Evolutionary conservation across 53 echinoderm and acorn worm genomes (phyloP), one percentile per base, ranked within the genome.

Genomic region (Glandiceps talaboti): DNA sequence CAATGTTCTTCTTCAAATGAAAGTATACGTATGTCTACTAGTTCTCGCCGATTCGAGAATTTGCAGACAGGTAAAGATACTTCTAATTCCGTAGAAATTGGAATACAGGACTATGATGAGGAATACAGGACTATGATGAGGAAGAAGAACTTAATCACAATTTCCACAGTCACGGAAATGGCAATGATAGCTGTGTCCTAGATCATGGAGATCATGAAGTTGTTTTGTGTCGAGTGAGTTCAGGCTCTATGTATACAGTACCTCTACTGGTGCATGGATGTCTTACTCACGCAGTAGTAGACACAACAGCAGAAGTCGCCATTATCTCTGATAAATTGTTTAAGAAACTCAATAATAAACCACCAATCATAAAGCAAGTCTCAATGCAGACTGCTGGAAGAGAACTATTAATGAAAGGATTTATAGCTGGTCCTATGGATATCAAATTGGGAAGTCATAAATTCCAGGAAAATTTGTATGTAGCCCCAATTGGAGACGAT

Each of bases 231-330:
- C 84, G 75, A 0, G 73, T 84, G 0, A 77, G 74, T 25, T 84
- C 84, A 32, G 32, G 79, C 64, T 83, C 79, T 26, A 84, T 84
- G 84, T 84, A 77, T 30, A 79, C 78, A 1, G 84, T 84, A 25
- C 28, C 30, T 14, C 32, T 84, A 14, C 73, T 27, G 30, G 1
- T 84, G 32, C 25, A 33, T 14, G 78, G 33, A 30, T 33, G 28
- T 1, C 14, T 25, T 29, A 29, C 85, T 1, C 31, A 81, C 1
- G 89, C 90, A 20, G 79, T 86, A 25, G 84, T 89, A 27, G 90
- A 89, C 81, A 83, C 80, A 20, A 83, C 86, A 0, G 89, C 89
- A 73, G 82, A 82, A 72, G 85, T 85, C 0, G 82, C 85, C 31
- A 85, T 89, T 27, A 89, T 89, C 28, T 85, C 89, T 1, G 85